Evolutionary conservation across 2,797 vertebrate genomes (phyloP).

Genomic region (Erpetoichthys calabaricus): DNA sequence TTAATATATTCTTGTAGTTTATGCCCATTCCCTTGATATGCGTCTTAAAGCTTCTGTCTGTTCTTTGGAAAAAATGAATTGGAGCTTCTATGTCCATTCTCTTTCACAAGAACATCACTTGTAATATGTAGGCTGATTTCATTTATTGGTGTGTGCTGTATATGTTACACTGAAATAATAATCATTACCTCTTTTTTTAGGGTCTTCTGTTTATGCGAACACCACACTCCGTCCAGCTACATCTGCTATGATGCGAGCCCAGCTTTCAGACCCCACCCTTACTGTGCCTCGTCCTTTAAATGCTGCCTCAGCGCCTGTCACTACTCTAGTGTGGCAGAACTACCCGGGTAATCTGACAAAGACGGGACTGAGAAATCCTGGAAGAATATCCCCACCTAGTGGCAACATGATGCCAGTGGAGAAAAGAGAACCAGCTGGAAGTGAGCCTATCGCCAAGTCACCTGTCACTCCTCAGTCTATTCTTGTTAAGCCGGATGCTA

Average conservation of each 20-base stretch:
- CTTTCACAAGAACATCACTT: too few species aligned
- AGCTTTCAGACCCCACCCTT: conserved; percentile 42
- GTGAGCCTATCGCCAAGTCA: conserved; percentile 43
- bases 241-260: conserved; percentile 25
- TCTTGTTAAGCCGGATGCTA: conserved; percentile 75
- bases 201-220: conserved; percentile 33
- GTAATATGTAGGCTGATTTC: too few species aligned
- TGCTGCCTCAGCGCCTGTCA: conserved; percentile 36
- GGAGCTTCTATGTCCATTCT: too few species aligned
- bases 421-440: conserved; percentile 42
- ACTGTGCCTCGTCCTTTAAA: conserved; percentile 45
- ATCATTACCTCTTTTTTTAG: conserved; percentile 22
- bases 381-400: conserved; percentile 55
- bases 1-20: too few species aligned
- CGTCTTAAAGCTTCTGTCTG: too few species aligned
- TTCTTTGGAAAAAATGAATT: too few species aligned
- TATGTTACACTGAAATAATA: too few species aligned
- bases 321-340: conserved; percentile 44
- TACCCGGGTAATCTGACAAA: conserved; percentile 37
- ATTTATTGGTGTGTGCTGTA: too few species aligned
- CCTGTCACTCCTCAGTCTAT: conserved; percentile 69
- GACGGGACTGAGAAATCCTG: conserved; percentile 39
- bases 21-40: too few species aligned
- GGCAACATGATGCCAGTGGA: conserved; percentile 51
- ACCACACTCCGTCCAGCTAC: conserved; percentile 41